Evolutionary conservation across 2,113 vertebrate genomes (phyloP), one percentile per base, ranked within the genome.

Genomic region (Pelobates fuscus): DNA sequence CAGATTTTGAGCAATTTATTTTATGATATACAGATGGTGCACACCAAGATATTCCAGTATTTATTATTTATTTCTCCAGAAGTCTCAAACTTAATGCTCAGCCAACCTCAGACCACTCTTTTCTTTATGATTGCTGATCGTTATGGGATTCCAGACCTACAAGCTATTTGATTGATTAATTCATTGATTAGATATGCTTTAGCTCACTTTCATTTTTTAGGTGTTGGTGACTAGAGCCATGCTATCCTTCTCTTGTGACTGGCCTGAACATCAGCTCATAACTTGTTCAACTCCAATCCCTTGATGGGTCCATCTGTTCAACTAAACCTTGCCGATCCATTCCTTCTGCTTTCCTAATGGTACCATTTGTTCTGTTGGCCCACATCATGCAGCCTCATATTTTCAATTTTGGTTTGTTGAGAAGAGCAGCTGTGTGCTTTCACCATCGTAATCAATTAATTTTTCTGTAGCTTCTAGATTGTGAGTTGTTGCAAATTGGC

Each of bases 321-420:
- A 14, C 10, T 49, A 49, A 49, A 49, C 44, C 44, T 15, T 15
- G 44, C 44, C 44, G 10, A 14, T 49, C 17, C 44, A 4, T 11
- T 49, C 44, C 44, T 49, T 49, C 44, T 49, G 44, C 44, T 49
- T 18, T 49, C 44, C 44, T 49, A 49, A 49, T 49, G 44, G 44
- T 49, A 49, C 44, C 44, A 49, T 4, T 49, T 49, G 44, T 49
- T 18, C 15, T 49, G 11, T 18, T 49, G 44, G 44, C 44, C 44
- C 12, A 49, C 15, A 49, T 18, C 44, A 12, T 14, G 2, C 44
- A 2, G 15, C 17, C 12, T 14, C 44, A 17, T 3, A 2, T 14
- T 49, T 49, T 2, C 44, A 49, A 49, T 49, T 37, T 37, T 10
- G 5, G 32, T 37, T 2, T 49, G 44, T 49, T 17, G 44, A 49